Conservation (phyloP, 2,113 vertebrate species). For the Clarias macrocephalus region DNA sequence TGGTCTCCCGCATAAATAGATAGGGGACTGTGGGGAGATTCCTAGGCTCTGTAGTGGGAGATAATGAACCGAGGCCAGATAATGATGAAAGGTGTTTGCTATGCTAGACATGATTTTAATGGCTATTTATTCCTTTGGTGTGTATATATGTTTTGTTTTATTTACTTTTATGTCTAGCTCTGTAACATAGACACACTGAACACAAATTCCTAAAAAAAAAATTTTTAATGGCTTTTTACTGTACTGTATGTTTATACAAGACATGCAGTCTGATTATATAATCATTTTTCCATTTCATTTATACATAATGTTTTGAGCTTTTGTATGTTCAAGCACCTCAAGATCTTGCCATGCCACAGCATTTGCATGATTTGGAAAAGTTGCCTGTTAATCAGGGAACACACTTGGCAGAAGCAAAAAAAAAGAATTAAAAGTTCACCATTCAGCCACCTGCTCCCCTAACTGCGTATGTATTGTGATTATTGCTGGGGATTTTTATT, state of each 20-base stretch:
- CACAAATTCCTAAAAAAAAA: background rate
- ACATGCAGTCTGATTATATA: background rate
- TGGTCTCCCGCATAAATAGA: conserved; percentile 84
- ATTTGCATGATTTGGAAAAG: conserved; percentile 39
- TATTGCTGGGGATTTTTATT: background rate
- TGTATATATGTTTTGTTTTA: conserved; percentile 24
- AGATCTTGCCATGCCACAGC: conserved; percentile 9
- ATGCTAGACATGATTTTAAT: conserved; percentile 30
- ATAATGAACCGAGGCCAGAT: conserved; percentile 72
- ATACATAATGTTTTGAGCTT: background rate
- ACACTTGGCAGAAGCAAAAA: conserved; percentile 35
- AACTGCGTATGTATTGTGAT: conserved; percentile 30
- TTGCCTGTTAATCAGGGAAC: conserved; percentile 40
- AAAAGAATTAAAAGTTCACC: conserved; percentile 46
- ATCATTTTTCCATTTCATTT: background rate
- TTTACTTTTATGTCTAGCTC: conserved; percentile 3
- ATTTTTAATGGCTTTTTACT: background rate
- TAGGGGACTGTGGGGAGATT: conserved; percentile 68
- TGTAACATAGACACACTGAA: background rate
- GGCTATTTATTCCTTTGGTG: conserved; percentile 33
- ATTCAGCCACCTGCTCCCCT: conserved; percentile 53
- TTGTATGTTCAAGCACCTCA: conserved; percentile 12
- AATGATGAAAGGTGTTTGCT: conserved; percentile 58
- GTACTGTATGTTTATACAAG: background rate
- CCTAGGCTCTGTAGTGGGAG: conserved; percentile 68